Percentiles rank a stretch among this genome's conserved stretches.
Conservation (phyloP, 2,888 invertebrate genomes). For the Leptopilina drosophilae region DNA sequence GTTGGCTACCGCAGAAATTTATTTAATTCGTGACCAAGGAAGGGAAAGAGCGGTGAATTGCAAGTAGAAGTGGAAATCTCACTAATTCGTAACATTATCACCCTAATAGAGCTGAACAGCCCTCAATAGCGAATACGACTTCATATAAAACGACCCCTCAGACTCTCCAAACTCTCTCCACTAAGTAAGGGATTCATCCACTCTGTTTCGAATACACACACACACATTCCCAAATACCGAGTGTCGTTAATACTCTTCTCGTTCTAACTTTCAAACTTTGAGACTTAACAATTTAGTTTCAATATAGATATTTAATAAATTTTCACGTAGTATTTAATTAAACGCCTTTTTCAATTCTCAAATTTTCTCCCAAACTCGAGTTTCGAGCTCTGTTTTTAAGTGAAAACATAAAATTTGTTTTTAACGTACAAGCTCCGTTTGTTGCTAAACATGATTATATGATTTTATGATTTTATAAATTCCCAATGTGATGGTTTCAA, state of each 20-base stretch:
- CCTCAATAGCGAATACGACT: slow-evolving; percentile 68
- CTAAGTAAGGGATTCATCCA: slow-evolving; percentile 71
- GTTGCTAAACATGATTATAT: not conserved
- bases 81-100: slow-evolving; percentile 75
- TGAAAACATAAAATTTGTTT: too few species aligned
- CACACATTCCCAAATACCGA: slow-evolving; percentile 41
- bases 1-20: slow-evolving; percentile 49
- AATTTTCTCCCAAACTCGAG: too few species aligned
- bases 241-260: slow-evolving; percentile 11
- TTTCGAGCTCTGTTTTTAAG: too few species aligned
- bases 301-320: too few species aligned
- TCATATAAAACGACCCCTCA: slow-evolving; percentile 63
- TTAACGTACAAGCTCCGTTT: too few species aligned
- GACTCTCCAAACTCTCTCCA: slow-evolving; percentile 62
- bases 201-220: slow-evolving; percentile 56
- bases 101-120: slow-evolving; percentile 72
- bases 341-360: too few species aligned
- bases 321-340: too few species aligned
- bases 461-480: too few species aligned
- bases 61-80: slow-evolving; percentile 69
- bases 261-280: not conserved
- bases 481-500: too few species aligned
- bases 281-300: not conserved
- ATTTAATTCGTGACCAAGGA: slow-evolving; percentile 62
- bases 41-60: not conserved